Base-by-base conservation (phyloP, 1,140 invertebrate species). In the Trichonephila inaurata region DNA sequence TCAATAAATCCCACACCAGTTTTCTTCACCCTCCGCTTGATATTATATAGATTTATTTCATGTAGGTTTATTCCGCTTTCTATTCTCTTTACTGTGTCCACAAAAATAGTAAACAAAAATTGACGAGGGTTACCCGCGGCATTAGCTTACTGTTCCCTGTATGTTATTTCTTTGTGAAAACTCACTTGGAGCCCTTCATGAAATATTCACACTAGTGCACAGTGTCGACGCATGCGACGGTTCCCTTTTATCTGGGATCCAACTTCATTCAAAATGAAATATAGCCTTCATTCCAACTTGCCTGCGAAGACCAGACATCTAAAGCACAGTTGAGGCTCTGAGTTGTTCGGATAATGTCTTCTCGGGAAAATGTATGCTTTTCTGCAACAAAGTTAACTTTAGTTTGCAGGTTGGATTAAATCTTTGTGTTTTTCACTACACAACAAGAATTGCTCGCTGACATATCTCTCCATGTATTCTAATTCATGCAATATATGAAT, bases 31-130 rank as follows among this genome's bases (percentile, higher is more conserved):
- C 60, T 19, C 21, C 62, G 58, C 86, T 88, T 60, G 58, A 66
- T 88, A 88, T 88, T 88, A 88, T 85, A 88, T 88, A 60, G 86
- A 62, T 66, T 62, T 88, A 64, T 66, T 62, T 88, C 62, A 64
- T 88, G 19, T 66, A 62, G 64, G 86, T 33, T 64, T 60, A 64
- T 88, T 88, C 86, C 16, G 58, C 72, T 77, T 77, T 77, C 72
- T 77, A 77, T 77, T 77, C 72, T 77, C 33, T 77, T 18, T 77
- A 77, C 28, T 40, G 33, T 33, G 28, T 77, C 14, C 24, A 40
- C 24, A 77, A 77, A 72, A 4, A 72, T 6, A 8, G 18, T 18
- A 40, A 33, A 33, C 18, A 77, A 77, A 33, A 33, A 33, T 77
- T 77, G 72, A 33, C 28, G 33, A 77, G 72, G 33, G 72, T 77